Conservation (phyloP, 2,888 invertebrate species). For the Drosophila diplacantha region DNA sequence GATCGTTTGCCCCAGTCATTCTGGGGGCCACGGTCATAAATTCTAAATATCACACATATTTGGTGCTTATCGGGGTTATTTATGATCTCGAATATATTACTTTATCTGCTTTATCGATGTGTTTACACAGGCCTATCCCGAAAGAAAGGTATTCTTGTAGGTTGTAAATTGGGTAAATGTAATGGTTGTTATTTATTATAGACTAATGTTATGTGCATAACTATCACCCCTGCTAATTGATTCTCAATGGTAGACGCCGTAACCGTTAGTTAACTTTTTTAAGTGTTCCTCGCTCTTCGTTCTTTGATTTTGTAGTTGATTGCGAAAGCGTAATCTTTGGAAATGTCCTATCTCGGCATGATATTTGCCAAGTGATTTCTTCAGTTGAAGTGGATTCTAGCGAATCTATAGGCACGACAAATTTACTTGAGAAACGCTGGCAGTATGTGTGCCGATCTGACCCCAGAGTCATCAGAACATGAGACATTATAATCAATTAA, state of each 20-base stretch:
- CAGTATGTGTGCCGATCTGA: conserved; percentile 25
- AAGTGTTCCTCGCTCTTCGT: background rate
- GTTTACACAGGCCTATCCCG: background rate
- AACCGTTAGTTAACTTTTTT: background rate
- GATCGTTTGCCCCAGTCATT: conserved; percentile 34
- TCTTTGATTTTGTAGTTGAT: conserved; percentile 13
- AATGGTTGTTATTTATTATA: background rate
- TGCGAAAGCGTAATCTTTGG: background rate
- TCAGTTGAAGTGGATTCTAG: conserved; percentile 5
- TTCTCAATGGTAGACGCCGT: background rate
- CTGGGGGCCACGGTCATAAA: conserved; percentile 24
- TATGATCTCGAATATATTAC: conserved; percentile 20
- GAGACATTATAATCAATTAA: conserved; percentile 45
- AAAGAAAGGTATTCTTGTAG: background rate
- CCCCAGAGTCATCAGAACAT: conserved; percentile 45
- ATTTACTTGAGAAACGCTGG: conserved; percentile 5
- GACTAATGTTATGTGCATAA: background rate
- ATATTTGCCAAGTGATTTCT: conserved; percentile 2
- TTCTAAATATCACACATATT: conserved; percentile 23
- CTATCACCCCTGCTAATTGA: background rate
- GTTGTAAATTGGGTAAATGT: background rate
- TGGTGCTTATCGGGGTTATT: conserved; percentile 34
- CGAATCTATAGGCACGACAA: conserved; percentile 4
- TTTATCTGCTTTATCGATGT: conserved; percentile 1
- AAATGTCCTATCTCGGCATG: conserved; percentile 13